phyloP scores from a whole-genome alignment of 2,797 vertebrate genomes.

The Notoglanidium macrostoma region DNA sequence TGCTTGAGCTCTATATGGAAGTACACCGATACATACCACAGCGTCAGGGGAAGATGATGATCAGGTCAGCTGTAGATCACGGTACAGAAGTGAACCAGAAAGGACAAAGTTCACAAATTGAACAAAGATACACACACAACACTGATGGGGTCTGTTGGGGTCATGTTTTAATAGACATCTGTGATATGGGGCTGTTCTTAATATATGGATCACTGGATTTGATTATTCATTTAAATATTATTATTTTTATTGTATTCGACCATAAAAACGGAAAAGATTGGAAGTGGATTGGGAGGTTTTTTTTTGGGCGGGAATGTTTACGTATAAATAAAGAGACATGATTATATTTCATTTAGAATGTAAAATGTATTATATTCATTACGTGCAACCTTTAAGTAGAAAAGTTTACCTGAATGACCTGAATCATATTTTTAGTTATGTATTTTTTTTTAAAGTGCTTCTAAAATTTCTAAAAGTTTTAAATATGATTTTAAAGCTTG shows the following conservation, averaged over 20 bases:
- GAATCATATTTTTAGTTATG: not conserved
- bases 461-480: too few relatives aligned
- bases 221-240: too few relatives aligned
- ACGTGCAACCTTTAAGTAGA: too few relatives aligned
- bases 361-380: too few relatives aligned
- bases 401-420: too few relatives aligned
- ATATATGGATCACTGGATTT: too few relatives aligned
- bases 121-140: not conserved
- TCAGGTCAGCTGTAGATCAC: not conserved
- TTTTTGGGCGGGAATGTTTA: not conserved
- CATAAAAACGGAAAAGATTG: not conserved
- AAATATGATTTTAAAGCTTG: too few relatives aligned
- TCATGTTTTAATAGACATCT: not conserved
- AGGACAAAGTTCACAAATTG: not conserved
- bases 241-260: not conserved
- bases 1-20: not conserved
- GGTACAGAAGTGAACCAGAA: too few relatives aligned
- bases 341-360: too few relatives aligned
- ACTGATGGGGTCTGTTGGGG: not conserved
- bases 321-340: too few relatives aligned
- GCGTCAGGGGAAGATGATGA: not conserved
- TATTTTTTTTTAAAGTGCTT: too few relatives aligned
- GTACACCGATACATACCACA: not conserved
- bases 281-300: not conserved
- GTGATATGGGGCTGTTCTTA: not conserved